Evolutionary conservation across 2,888 invertebrate species (phyloP).

Genomic region (Cataglyphis altisquamis): DNA sequence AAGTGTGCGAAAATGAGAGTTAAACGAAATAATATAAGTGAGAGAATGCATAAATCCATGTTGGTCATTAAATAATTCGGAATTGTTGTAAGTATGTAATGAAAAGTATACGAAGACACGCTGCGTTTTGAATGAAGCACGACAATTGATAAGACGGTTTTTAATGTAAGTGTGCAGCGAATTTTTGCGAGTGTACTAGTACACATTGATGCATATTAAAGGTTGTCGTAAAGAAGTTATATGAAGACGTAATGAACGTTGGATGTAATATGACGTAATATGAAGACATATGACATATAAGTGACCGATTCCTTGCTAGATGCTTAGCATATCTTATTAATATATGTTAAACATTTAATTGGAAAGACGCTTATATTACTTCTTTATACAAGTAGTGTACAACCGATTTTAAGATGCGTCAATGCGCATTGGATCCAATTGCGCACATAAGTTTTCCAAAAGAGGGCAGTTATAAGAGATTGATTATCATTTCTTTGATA

Average conservation of each 20-base stretch:
- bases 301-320: neutral
- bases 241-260: neutral
- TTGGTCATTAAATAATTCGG: slow-evolving; percentile 21
- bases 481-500: slow-evolving; percentile 3
- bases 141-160: slow-evolving; percentile 12
- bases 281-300: neutral
- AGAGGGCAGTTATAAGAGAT: slow-evolving; percentile 7
- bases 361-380: neutral
- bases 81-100: slow-evolving; percentile 26
- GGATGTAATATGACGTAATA: no score
- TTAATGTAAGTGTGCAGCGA: neutral
- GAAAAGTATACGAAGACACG: slow-evolving; percentile 67
- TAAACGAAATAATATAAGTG: neutral
- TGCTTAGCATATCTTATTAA: slow-evolving; percentile 12
- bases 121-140: slow-evolving; percentile 39
- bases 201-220: slow-evolving; percentile 26
- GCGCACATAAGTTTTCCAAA: slow-evolving; percentile 3
- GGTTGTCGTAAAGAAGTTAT: slow-evolving; percentile 13
- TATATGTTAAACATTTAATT: neutral
- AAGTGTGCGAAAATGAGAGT: neutral
- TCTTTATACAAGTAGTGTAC: slow-evolving; percentile 10
- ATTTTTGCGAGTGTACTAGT: slow-evolving; percentile 3
- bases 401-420: slow-evolving; percentile 11
- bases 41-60: slow-evolving; percentile 10
- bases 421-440: slow-evolving; percentile 16